Base-by-base conservation (phyloP, 2,113 vertebrate species). In the Lasiurus cinereus region DNA sequence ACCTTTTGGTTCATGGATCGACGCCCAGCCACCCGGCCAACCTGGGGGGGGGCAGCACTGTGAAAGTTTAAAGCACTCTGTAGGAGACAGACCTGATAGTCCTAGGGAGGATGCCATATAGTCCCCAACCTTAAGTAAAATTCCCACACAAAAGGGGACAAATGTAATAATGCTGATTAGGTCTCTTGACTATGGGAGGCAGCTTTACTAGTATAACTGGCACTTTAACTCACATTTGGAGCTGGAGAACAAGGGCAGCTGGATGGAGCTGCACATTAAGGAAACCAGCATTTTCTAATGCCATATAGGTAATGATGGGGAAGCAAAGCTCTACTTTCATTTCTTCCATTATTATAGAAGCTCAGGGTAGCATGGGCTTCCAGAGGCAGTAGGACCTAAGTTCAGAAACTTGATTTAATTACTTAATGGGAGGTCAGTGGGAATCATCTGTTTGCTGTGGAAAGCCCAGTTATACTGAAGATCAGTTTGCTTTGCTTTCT, bases 171-270 rank as follows among this genome's bases (percentile, higher is more conserved):
- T 82, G 83, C 29, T 36, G 50, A 31, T 6, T 0, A 6, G 33
- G 67, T 52, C 66, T 33, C 73, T 39, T 29, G 1, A 1, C 48
- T 67, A 14, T 1, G n/a, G 39, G 56, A 24, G 2, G 39, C 21
- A 5, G 36, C 48, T 79, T 93, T 50, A 56, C 54, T 56, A 56
- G 18, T 21, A 5, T 78, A 24, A 19, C 76, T 70, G 48, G 95
- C 94, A 96, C 94, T 95, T 95, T 85, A 79, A 87, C 78, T 83
- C 56, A 12, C 12, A 39, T 70, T 46, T 79, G 69, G 33, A 67
- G 59, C 54, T 88, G 36, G 24, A 90, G 77, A 43, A 74, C 24
- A 27, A 79, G 56, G 78, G 27, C 54, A 54, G 46, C 27, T 31
- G 33, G 54, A 14, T 59, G 43, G 67, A 90, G 79, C 2, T 78